phyloP scores from a whole-genome alignment of 2,888 invertebrate species.

The Agrotis exclamationis region DNA sequence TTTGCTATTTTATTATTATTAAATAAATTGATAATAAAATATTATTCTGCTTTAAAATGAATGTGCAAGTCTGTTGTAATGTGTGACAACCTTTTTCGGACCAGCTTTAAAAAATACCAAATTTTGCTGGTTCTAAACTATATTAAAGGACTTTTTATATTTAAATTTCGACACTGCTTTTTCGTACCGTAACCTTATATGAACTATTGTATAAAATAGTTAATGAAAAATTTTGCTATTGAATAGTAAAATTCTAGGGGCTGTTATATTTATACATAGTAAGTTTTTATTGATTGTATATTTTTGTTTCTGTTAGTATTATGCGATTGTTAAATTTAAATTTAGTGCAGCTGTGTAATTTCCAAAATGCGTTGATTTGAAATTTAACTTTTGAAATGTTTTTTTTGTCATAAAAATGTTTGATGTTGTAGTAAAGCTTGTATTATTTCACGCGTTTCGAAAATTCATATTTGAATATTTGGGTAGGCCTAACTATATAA shows the following conservation, averaged over 20 bases:
- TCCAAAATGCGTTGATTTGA: slow-evolving; percentile 51
- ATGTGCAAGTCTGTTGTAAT: slow-evolving; percentile 36
- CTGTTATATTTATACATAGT: slow-evolving; percentile 88
- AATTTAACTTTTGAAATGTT: slow-evolving; percentile 43
- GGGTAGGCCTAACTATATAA: slow-evolving; percentile 85
- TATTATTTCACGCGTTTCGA: slow-evolving; percentile 73
- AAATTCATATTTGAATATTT: slow-evolving; percentile 69
- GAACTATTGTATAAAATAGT: slow-evolving; percentile 79
- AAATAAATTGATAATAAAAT: background rate
- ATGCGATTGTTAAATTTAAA: slow-evolving; percentile 70
- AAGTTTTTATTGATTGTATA: slow-evolving; percentile 84
- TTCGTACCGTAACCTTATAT: slow-evolving; percentile 81
- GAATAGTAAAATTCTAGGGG: slow-evolving; percentile 89
- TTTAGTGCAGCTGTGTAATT: slow-evolving; percentile 65
- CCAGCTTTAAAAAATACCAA: slow-evolving; percentile 52
- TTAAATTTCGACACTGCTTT: slow-evolving; percentile 86
- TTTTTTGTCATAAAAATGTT: slow-evolving; percentile 54
- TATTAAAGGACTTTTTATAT: slow-evolving; percentile 66
- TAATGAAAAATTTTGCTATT: slow-evolving; percentile 86
- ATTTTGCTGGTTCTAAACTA: slow-evolving; percentile 59
- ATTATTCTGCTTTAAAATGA: slow-evolving; percentile 14
- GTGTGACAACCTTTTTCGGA: slow-evolving; percentile 45
- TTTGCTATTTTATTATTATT: slow-evolving; percentile 18
- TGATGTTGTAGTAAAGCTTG: slow-evolving; percentile 62
- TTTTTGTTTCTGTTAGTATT: slow-evolving; percentile 82